Percentiles rank a stretch among this genome's conserved stretches.
These are phyloP conservation scores for Gila robusta DNA, from an alignment of 2,797 vertebrate species.

Conservation along the genomic window DNA sequence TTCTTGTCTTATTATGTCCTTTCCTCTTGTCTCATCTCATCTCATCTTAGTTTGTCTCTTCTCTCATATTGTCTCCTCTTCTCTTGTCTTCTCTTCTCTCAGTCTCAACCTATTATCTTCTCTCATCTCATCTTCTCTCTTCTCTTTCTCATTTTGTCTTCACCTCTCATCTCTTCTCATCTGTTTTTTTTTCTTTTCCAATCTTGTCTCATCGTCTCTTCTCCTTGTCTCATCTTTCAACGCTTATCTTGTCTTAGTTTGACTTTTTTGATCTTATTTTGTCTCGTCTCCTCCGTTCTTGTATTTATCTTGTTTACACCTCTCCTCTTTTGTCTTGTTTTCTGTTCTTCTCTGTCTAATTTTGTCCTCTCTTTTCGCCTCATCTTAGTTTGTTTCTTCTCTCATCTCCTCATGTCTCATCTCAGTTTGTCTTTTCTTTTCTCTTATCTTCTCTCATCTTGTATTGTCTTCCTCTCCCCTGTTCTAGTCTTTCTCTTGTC, in stretches of 20 bases:
- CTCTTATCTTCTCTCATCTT: background rate
- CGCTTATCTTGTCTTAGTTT: background rate
- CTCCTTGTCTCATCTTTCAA: slow-evolving; percentile 24
- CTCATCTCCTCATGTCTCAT: background rate
- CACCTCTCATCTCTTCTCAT: background rate
- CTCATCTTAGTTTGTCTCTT: background rate
- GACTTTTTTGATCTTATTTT: background rate
- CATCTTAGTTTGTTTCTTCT: too few relatives aligned
- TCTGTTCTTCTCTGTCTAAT: background rate
- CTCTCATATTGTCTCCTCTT: too few relatives aligned
- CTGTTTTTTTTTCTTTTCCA: background rate
- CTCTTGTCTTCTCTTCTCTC: background rate
- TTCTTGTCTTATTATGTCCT: background rate
- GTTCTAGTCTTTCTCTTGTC: background rate
- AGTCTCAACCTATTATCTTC: background rate
- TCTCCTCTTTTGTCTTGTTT: background rate
- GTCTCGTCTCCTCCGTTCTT: background rate
- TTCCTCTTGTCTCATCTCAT: background rate
- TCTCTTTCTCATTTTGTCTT: background rate
- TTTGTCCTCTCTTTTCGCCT: background rate
- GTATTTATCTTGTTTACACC: background rate
- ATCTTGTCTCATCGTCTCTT: background rate
- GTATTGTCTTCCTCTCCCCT: background rate
- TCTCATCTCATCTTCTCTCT: background rate
- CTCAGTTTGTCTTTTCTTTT: background rate